Conservation (phyloP, 2,888 invertebrate genomes). For the Latheticus oryzae region DNA sequence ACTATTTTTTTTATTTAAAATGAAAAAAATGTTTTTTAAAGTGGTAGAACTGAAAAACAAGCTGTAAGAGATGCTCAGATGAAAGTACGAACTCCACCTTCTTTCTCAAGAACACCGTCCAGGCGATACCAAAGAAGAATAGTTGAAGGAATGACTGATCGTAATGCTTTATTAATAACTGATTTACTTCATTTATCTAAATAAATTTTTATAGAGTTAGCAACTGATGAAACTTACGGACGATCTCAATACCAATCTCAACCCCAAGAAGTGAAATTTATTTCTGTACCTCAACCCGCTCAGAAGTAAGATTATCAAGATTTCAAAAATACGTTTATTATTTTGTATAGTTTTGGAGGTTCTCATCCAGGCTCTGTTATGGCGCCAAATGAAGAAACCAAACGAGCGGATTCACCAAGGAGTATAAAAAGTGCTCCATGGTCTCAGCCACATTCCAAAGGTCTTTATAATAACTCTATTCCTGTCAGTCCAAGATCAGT, state of each 20-base stretch:
- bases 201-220: conserved; percentile 57
- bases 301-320: conserved; percentile 54
- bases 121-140: conserved; percentile 73
- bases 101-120: conserved; percentile 74
- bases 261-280: conserved; percentile 66
- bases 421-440: conserved; percentile 87
- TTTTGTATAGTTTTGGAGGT: conserved; percentile 41
- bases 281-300: conserved; percentile 71
- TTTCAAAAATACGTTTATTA: conserved; percentile 8
- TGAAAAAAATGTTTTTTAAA: conserved; percentile 9
- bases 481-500: conserved; percentile 84
- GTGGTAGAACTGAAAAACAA: conserved; percentile 75
- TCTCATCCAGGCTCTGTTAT: conserved; percentile 40
- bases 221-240: conserved; percentile 60
- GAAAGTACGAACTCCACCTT: conserved; percentile 67
- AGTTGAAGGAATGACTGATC: conserved; percentile 38
- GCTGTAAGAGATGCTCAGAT: conserved; percentile 67
- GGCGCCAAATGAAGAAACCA: conserved; percentile 44
- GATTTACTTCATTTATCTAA: conserved; percentile 5
- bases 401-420: conserved; percentile 77
- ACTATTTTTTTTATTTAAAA: conserved; percentile 3
- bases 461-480: conserved; percentile 72
- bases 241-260: conserved; percentile 59
- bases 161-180: conserved; percentile 31
- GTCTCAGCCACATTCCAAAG: conserved; percentile 78